Evolutionary conservation across 1,140 invertebrate species (phyloP).

Genomic region (Littorina saxatilis): DNA sequence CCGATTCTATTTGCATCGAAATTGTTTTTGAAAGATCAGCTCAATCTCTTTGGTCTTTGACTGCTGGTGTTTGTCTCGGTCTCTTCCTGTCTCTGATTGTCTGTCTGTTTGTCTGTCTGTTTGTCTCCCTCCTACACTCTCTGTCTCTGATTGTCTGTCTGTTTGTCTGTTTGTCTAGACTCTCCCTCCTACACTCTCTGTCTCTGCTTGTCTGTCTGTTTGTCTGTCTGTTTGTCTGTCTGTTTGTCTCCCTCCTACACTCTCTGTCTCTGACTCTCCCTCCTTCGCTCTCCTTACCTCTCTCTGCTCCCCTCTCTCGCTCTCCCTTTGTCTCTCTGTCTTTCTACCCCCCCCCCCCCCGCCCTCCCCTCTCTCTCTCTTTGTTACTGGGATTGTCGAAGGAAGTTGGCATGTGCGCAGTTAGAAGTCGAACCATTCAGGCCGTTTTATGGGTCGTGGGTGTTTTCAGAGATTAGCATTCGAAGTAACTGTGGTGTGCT

Average conservation of each 20-base stretch:
- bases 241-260: background rate
- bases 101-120: constrained; percentile 12
- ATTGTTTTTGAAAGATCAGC: background rate
- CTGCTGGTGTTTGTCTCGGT: background rate
- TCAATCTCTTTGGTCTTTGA: background rate
- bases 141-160: background rate
- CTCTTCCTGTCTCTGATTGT: background rate
- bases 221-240: background rate
- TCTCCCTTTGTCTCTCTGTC: background rate
- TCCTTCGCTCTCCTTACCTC: background rate
- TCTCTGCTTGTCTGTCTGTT: background rate
- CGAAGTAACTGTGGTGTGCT: no score
- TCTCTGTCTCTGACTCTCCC: background rate
- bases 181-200: background rate
- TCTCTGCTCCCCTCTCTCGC: background rate
- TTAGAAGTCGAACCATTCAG: background rate
- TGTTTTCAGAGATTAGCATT: no score
- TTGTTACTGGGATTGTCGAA: background rate
- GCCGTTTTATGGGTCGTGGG: no score
- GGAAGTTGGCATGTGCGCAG: background rate
- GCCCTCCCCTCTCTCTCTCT: background rate
- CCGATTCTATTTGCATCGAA: no score
- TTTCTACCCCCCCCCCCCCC: background rate
- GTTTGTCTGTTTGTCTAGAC: background rate
- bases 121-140: background rate